A percentile compares a stretch with the other conserved stretches of the same genome.
Conservation (phyloP, 1,140 invertebrate genomes). For the Neoseiulus cucumeris region DNA sequence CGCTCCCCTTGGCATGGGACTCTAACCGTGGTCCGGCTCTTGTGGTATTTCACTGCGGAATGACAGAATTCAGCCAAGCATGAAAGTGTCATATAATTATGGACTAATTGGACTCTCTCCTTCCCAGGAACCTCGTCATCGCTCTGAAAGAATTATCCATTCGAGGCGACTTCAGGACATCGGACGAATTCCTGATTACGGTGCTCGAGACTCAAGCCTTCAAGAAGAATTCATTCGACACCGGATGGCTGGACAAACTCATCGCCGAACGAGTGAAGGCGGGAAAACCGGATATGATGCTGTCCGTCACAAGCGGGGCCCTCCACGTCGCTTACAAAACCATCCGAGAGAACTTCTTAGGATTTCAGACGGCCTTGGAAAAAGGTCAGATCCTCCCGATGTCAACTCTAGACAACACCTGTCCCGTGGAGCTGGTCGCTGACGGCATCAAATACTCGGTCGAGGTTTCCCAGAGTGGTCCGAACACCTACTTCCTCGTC, state of each 20-base stretch:
- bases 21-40: neutral
- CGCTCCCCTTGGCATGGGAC: neutral
- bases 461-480: slow-evolving; percentile 53
- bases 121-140: slow-evolving; percentile 62
- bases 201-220: slow-evolving; percentile 80
- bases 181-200: slow-evolving; percentile 92
- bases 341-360: slow-evolving; percentile 52
- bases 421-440: slow-evolving; percentile 80
- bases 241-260: slow-evolving; percentile 86
- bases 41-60: neutral
- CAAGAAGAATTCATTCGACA: slow-evolving; percentile 73
- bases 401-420: slow-evolving; percentile 65
- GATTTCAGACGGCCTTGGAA: slow-evolving; percentile 79
- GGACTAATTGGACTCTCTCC: neutral
- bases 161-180: slow-evolving; percentile 91
- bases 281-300: slow-evolving; percentile 79
- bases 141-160: slow-evolving; percentile 94
- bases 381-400: slow-evolving; percentile 86
- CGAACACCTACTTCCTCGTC: slow-evolving; percentile 70
- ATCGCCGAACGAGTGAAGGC: slow-evolving; percentile 79
- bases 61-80: neutral
- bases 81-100: neutral
- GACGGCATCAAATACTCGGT: slow-evolving; percentile 78
- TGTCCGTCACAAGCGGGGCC: slow-evolving; percentile 80
- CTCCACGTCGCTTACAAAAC: slow-evolving; percentile 81